Base-by-base conservation (phyloP, 2,797 vertebrate species). In the Anguilla obscura region DNA sequence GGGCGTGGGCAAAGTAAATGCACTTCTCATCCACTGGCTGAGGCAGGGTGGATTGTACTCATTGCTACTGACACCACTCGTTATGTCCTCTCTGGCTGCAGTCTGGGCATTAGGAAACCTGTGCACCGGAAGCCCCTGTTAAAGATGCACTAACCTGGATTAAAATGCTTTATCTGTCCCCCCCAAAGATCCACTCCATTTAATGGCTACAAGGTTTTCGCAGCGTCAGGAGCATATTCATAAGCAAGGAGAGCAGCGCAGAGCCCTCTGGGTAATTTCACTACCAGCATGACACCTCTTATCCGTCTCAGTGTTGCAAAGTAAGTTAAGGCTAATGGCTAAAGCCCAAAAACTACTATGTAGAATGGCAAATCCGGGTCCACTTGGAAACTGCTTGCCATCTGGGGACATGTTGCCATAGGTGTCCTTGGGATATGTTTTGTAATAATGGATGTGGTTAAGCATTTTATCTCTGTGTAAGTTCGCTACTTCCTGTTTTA, bases 141-240 rank as follows among this genome's bases (percentile, higher is more conserved):
- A 36, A 45, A 36, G 6, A 80, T 45, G 76, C 40, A 18, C 33
- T 80, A 33, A 74, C 69, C 30, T 33, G 30, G 69, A 74, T 80
- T 80, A 80, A 40, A 40, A 80, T 18, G 16, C 30, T 74, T 74
- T 74, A 16, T 74, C 76, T 45, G 33, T 18, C 71, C 74, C 36
- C 74, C 36, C 33, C 36, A 80, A 80, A 45, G 40, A 45, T 21
- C 16, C 40, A 40, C 9, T 79, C 36, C 36, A 45, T 40, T 45
- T 80, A 80, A 79, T 79, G 76, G 76, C 76, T 79, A 16, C 16
- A 40, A 40, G 36, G 76, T 80, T 80, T 45, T 80, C 10, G 76
- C 33, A 45, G 36, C 45, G 76, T 33, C 76, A 40, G 76, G 76
- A 18, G 36, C 14, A 36, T 80, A 45, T 45, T 45, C 76, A 21